phyloP scores from a whole-genome alignment of 2,113 vertebrate species.

The Pao palembangensis region DNA sequence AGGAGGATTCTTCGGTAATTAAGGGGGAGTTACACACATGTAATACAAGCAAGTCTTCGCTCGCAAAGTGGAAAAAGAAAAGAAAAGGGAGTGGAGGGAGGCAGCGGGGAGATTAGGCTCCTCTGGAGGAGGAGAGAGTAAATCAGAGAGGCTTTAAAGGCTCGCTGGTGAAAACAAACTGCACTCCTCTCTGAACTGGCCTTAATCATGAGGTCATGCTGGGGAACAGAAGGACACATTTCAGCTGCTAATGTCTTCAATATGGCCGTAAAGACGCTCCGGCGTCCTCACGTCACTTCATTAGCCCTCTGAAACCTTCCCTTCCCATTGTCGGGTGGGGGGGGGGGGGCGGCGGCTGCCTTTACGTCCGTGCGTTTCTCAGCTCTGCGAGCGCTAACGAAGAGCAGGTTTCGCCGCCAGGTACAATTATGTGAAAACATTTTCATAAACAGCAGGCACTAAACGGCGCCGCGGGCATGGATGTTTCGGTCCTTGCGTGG shows the following conservation, averaged over 20 bases:
- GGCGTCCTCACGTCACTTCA: constrained; percentile 49
- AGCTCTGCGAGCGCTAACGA: constrained; percentile 49
- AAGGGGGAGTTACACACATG: constrained; percentile 56
- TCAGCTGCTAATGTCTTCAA: constrained; percentile 72
- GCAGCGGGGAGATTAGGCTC: constrained; percentile 27
- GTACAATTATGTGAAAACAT: constrained; percentile 44
- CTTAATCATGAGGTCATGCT: constrained; percentile 71
- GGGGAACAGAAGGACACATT: constrained; percentile 61
- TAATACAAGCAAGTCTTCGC: constrained; percentile 61
- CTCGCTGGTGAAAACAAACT: constrained; percentile 53
- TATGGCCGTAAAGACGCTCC: constrained; percentile 55
- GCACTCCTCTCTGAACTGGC: constrained; percentile 41
- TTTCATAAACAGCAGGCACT: constrained; percentile 62
- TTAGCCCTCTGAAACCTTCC: constrained; percentile 55
- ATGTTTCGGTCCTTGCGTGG: constrained; percentile 53
- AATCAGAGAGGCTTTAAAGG: constrained; percentile 49
- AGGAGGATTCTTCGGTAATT: constrained; percentile 61
- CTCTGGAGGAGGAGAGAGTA: too few relatives aligned
- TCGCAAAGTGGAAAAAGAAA: constrained; percentile 50
- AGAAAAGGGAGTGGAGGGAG: constrained; percentile 36
- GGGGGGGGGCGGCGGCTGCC: not conserved
- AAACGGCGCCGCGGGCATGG: constrained; percentile 53
- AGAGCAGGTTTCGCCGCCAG: constrained; percentile 64
- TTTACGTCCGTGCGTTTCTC: not conserved
- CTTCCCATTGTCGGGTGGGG: not conserved